Conservation (phyloP, 2,888 invertebrate genomes). For the Perithous albicinctus region DNA sequence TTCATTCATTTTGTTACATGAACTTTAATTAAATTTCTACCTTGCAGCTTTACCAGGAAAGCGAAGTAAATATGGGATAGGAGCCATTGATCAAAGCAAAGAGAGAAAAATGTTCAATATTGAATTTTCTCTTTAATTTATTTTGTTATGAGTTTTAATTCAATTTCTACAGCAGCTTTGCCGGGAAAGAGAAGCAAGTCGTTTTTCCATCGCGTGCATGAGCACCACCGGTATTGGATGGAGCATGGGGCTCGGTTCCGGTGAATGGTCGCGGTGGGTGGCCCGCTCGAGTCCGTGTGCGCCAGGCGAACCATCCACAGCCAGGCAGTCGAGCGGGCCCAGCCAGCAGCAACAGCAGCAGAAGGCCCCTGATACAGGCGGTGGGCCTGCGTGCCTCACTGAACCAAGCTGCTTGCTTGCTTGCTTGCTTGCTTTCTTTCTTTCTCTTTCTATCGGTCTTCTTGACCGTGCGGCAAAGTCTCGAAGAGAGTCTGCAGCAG, state of each 20-base stretch:
- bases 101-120: too few species aligned
- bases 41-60: too few species aligned
- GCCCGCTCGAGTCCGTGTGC: constrained; percentile 85
- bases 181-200: constrained; percentile 40
- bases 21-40: too few species aligned
- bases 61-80: too few species aligned
- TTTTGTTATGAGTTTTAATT: neutral
- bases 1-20: too few species aligned
- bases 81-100: too few species aligned
- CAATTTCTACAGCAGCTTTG: neutral
- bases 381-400: constrained; percentile 68
- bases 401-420: constrained; percentile 40
- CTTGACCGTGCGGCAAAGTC: constrained; percentile 30
- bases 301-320: constrained; percentile 85
- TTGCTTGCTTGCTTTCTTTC: constrained; percentile 11
- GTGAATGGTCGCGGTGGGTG: constrained; percentile 85
- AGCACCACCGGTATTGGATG: constrained; percentile 82
- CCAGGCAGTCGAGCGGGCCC: constrained; percentile 85
- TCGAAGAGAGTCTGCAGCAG: constrained; percentile 36
- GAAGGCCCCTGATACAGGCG: constrained; percentile 56
- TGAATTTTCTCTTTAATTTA: neutral
- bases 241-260: constrained; percentile 81
- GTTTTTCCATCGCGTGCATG: constrained; percentile 72
- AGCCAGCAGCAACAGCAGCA: constrained; percentile 79
- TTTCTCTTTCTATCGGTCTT: constrained; percentile 33